Percentiles rank a stretch among this genome's conserved stretches.
phyloP scores from a whole-genome alignment of 1,140 invertebrate species.

The Chironomus striatipennis region DNA sequence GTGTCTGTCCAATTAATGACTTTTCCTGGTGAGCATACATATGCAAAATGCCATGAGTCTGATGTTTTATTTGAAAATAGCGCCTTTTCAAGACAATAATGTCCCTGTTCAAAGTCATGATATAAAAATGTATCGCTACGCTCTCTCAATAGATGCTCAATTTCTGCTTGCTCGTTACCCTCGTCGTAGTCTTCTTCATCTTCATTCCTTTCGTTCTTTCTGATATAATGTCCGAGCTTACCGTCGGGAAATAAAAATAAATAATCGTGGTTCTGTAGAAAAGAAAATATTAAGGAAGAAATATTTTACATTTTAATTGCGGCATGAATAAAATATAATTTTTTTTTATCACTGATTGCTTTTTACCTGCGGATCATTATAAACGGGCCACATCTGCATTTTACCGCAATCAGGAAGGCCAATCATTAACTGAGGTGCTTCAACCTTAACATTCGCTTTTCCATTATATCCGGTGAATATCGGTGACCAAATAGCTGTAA shows the following conservation, averaged over 20 bases:
- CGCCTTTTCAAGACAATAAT: constrained; percentile 67
- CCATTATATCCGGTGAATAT: constrained; percentile 53
- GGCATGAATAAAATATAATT: constrained; percentile 3
- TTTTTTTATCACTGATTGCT: too few species aligned
- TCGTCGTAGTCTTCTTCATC: constrained; percentile 44
- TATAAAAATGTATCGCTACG: constrained; percentile 43
- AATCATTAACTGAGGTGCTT: constrained; percentile 47
- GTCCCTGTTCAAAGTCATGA: constrained; percentile 60
- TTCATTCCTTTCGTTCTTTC: constrained; percentile 42
- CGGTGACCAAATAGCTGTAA: constrained; percentile 49
- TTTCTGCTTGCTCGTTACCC: constrained; percentile 37
- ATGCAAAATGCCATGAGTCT: constrained; percentile 52
- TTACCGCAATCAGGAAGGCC: constrained; percentile 61
- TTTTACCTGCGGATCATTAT: constrained; percentile 47
- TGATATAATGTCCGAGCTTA: constrained; percentile 57
- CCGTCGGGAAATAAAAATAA: constrained; percentile 59
- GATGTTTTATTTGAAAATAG: constrained; percentile 39
- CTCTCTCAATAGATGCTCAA: constrained; percentile 34
- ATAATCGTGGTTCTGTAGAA: constrained; percentile 45
- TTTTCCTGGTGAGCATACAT: constrained; percentile 63
- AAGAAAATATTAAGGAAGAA: constrained; percentile 26
- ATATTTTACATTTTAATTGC: too few species aligned
- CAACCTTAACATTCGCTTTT: constrained; percentile 41
- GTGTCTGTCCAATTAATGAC: constrained; percentile 57
- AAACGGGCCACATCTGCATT: constrained; percentile 62